Base-by-base conservation (phyloP, 2,797 vertebrate species). In the Enteromius viviparus region DNA sequence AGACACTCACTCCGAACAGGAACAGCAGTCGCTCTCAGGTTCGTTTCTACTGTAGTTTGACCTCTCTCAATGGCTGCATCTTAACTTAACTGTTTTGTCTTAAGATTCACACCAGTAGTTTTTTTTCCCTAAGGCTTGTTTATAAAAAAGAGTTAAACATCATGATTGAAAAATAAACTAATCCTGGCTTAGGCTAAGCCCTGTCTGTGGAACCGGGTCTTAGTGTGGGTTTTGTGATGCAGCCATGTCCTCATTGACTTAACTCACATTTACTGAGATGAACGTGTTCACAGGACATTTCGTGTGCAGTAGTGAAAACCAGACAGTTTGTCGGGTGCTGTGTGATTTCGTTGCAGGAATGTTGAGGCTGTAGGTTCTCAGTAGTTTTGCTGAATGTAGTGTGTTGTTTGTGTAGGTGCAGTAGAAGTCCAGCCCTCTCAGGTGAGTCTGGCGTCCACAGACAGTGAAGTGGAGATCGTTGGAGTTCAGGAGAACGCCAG, bases 401-500 rank as follows among this genome's bases (percentile, higher is more conserved):
- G 26, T 86, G 71, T 51, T 84, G 71, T 86, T 88, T 89, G 89
- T 95, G n/a, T 87, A 99, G 98, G 96, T 92, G 92, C 90, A 81
- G 91, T 93, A 93, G 96, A 97, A 91, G 91, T 95, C 85, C 94
- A 93, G 85, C 94, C 95, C 87, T 92, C 95, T 91, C 96, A 96
- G 95, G 97, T 97, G 90, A 94, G 95, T 83, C 94, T 97, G 60
- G 93, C 96, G 32, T 98, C 98, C 87, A 97, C 97, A 1, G 98
- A 98, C 89, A 99, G 97, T 0, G 98, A 99, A 92, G 97, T 99
- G 90, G 97, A 99, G 91, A 98, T 99, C 84, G 96, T 99, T 62
- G 98, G 96, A 49, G 97, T 99, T 90, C 97, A 98, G 87, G 96
- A 99, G 89, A 96, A 97, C 89, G 92, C 96, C 92, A 96, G 97